Base-by-base conservation (phyloP, 2,113 vertebrate species). In the Thalassoma bifasciatum region DNA sequence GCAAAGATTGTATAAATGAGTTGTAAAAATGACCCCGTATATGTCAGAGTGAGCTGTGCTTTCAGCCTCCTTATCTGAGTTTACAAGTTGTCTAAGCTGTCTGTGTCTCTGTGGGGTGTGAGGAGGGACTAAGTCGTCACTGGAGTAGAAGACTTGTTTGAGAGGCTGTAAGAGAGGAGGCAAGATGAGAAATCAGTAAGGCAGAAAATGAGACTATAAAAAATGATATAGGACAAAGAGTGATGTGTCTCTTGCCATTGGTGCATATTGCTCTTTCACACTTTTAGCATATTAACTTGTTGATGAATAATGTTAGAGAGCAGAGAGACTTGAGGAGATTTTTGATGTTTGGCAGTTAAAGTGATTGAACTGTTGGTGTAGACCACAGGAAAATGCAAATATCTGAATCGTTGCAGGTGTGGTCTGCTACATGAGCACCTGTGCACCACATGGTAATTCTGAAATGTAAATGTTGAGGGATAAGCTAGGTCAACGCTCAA, bases 161-260 rank as follows among this genome's bases (percentile, higher is more conserved):
- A 52, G 72, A 73, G 57, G 38, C 63, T 42, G 56, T 53, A 46
- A 74, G 73, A 66, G 75, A 80, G 50, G 52, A 68, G 66, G 70
- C 16, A 12, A 50, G 69, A 85, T 34, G 59, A 85, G 65, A 86
- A 86, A 87, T 87, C 86, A 90, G 87, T 91, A 91, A 84, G 84
- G 87, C 88, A 75, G 73, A 88, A 90, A 92, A 90, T 88, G 66
- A 86, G 83, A 91, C 87, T 52, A 72, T 89, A 83, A 90, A 87
- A 90, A 86, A 86, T 77, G 68, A 81, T 82, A 79, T 70, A 67
- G 70, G 73, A 85, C 79, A 86, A 86, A 87, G 84, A 86, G 66
- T 84, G 79, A 86, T 81, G 82, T 84, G 62, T 90, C 75, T 86
- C 80, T 62, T 80, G 70, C 75, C 67, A 54, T 52, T 72, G 75